Conservation (phyloP, 2,888 invertebrate genomes). For the Dolomedes plantarius region DNA sequence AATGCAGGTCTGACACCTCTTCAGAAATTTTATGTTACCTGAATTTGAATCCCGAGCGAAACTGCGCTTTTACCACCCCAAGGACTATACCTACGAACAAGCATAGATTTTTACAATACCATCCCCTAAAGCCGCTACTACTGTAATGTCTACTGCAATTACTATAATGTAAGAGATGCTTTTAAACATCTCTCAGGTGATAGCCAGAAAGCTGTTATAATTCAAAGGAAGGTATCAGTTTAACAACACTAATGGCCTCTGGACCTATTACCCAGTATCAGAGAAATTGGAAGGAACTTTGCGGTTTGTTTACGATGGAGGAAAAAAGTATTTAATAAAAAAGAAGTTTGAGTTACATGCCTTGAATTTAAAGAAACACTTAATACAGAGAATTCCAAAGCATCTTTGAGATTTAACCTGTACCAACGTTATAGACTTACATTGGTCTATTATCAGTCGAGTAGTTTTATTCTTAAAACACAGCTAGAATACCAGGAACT, state of each 20-base stretch:
- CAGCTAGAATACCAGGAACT: too few relatives aligned
- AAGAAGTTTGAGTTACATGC: neutral
- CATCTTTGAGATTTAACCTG: too few relatives aligned
- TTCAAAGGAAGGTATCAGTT: neutral
- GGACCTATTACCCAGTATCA: neutral
- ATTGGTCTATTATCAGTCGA: too few relatives aligned
- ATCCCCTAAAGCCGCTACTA: too few relatives aligned
- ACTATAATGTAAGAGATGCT: neutral
- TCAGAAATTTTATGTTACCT: too few relatives aligned
- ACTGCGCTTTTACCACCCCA: too few relatives aligned
- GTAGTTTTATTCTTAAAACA: too few relatives aligned
- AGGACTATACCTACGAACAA: neutral
- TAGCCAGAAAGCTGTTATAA: neutral
- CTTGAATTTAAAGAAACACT: constrained; percentile 3
- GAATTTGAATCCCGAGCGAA: too few relatives aligned
- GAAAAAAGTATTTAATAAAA: neutral
- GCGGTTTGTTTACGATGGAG: neutral
- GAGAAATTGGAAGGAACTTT: neutral
- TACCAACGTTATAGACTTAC: too few relatives aligned
- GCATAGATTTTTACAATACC: neutral
- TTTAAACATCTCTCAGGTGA: neutral
- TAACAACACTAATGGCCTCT: neutral
- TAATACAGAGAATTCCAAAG: neutral
- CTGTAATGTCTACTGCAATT: neutral
- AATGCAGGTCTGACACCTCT: too few relatives aligned